Evolutionary conservation across 2,113 vertebrate genomes (phyloP).

Genomic region (Melanocharis versteri): DNA sequence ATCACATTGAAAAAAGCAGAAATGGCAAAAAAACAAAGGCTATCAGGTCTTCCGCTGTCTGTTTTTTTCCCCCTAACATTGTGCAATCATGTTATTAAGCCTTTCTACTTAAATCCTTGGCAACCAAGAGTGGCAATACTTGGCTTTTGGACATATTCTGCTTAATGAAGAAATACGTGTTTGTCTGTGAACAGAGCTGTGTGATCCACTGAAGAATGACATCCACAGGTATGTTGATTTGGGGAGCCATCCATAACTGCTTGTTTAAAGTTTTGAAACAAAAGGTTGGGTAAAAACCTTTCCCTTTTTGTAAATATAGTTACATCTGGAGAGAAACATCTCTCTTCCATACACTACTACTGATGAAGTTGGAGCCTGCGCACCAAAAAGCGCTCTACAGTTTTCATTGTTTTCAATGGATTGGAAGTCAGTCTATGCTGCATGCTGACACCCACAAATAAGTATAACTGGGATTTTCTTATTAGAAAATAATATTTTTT

Average conservation of each 20-base stretch:
- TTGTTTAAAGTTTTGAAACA: neutral
- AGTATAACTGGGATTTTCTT: neutral
- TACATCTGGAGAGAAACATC: neutral
- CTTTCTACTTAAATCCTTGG: neutral
- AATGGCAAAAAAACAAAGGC: neutral
- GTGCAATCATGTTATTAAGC: neutral
- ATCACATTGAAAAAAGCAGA: neutral
- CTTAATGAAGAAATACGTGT: neutral
- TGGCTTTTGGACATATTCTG: neutral
- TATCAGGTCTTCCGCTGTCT: neutral
- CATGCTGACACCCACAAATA: neutral
- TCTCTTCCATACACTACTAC: neutral
- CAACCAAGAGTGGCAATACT: neutral
- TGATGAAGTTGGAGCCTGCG: neutral
- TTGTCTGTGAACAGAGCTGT: neutral
- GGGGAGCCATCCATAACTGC: neutral
- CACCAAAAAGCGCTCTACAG: neutral
- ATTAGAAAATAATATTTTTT: neutral
- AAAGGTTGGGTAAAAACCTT: neutral
- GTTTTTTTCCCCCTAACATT: rapidly evolving
- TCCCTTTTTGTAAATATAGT: neutral
- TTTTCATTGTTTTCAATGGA: neutral
- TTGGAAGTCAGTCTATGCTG: neutral
- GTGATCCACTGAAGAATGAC: neutral
- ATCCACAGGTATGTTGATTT: neutral